phyloP scores from a whole-genome alignment of 23 tunicate genomes.

The Halocynthia roretzi region DNA sequence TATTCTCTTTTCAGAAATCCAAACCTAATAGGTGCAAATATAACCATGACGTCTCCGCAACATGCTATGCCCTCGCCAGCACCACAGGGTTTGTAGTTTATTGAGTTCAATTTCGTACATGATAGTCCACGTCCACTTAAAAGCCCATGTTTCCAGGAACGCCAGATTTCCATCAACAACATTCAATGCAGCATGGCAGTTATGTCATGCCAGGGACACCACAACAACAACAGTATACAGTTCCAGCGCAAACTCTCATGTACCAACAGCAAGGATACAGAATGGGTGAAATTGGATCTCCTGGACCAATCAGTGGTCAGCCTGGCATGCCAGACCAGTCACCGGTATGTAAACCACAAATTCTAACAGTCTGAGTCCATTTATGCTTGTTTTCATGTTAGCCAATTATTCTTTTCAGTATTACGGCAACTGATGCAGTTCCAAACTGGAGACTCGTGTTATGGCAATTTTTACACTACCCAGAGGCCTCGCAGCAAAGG shows the following conservation, averaged over 20 bases:
- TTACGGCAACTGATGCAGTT: too few relatives aligned
- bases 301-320: background rate
- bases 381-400: too few relatives aligned
- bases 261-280: constrained; percentile 22
- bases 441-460: too few relatives aligned
- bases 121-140: background rate
- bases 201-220: background rate
- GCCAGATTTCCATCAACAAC: constrained; percentile 6
- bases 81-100: background rate
- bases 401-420: too few relatives aligned
- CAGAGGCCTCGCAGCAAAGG: too few relatives aligned
- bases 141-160: background rate
- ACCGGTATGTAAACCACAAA: too few relatives aligned
- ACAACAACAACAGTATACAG: constrained; percentile 11
- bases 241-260: constrained; percentile 16
- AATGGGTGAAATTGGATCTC: constrained; percentile 4
- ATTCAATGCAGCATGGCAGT: background rate
- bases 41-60: constrained; percentile 6
- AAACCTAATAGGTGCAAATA: constrained; percentile 13
- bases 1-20: constrained; percentile 6
- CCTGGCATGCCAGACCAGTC: too few relatives aligned
- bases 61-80: constrained; percentile 25
- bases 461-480: too few relatives aligned
- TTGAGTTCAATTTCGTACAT: background rate
- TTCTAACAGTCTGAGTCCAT: too few relatives aligned